Percentiles rank a stretch among this genome's conserved stretches.
Evolutionary conservation across 2,888 invertebrate species (phyloP).

Genomic region (Cerastis leucographa): DNA sequence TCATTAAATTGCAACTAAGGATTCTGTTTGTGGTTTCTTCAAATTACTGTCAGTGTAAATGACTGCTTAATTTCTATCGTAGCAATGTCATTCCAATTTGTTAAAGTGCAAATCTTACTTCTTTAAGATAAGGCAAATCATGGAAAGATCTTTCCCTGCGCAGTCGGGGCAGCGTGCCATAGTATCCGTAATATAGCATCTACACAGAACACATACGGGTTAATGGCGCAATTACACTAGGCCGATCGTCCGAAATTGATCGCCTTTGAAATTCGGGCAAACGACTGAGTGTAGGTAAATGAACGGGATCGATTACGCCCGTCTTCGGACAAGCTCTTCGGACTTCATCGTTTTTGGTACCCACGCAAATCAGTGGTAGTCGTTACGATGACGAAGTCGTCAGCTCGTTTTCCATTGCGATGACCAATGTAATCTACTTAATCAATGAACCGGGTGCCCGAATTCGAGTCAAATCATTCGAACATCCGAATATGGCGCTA

Average conservation of each 20-base stretch:
- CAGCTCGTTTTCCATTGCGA: background rate
- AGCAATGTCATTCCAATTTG: conserved; percentile 79
- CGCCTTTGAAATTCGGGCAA: background rate
- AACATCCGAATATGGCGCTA: too few relatives aligned
- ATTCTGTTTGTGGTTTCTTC: conserved; percentile 20
- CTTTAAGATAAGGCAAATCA: conserved; percentile 94
- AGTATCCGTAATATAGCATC: conserved; percentile 93
- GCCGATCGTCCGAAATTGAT: background rate
- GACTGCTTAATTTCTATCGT: conserved; percentile 37
- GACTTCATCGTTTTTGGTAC: background rate
- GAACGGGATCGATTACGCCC: background rate
- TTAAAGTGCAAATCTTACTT: conserved; percentile 91
- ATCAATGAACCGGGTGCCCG: background rate
- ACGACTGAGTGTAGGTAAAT: background rate
- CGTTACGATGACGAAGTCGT: background rate
- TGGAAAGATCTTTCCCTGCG: conserved; percentile 95
- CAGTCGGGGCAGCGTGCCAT: conserved; percentile 93
- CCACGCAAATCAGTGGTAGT: background rate
- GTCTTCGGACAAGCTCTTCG: background rate
- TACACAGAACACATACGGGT: conserved; percentile 85
- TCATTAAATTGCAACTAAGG: conserved; percentile 7
- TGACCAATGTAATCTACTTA: background rate
- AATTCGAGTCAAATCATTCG: background rate
- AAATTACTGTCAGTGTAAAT: conserved; percentile 40
- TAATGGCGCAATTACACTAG: conserved; percentile 24